Base-by-base conservation (phyloP, 2,888 invertebrate genomes). In the Pocota personata region DNA sequence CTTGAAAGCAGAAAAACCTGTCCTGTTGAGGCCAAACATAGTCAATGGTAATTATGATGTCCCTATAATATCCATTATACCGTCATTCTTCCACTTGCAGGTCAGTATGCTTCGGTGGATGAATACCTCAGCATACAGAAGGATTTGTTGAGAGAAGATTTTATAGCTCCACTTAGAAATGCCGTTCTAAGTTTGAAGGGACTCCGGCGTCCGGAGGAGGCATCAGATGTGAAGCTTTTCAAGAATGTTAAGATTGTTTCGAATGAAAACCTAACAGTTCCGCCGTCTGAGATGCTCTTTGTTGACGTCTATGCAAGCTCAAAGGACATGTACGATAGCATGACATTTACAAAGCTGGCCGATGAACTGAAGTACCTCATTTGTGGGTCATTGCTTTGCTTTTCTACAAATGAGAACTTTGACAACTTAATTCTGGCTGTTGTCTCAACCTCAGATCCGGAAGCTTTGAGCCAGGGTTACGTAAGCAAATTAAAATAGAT, bases 121-220 rank as follows among this genome's bases (percentile, higher is more conserved):
- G 95, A 97, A 89, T 98, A 98, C 90, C 92, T 98, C 24, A 96
- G 96, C 88, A 93, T 95, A n/a, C 97, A 97, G 88, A 97, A 96
- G 89, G 94, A 95, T 40, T 92, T 97, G 37, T 90, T 97, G 60
- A 92, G 96, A 35, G 97, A 97, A 92, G 97, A 98, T 91, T 97
- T 96, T 89, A 93, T 96, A 35, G 93, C 94, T 16, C 96, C 97
- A 0, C 90, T 98, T 24, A 92, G 96, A 37, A 94, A 95, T 89
- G 88, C 88, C 12, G 88, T 91, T 1, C 37, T 80, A 6, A 83
- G 84, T n/a, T 50, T 91, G 16, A 88, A 55, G 43, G 52, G 55
- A 3, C 35, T 30, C 10, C 35, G 24, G 8, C n/a, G 79, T 40
- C 35, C 71, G 30, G 71, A 87, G 21, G 35, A 88, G 67, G 37